A percentile compares a stretch with the other conserved stretches of the same genome.
Conservation (phyloP, 2,113 vertebrate species). For the Psammodynastes pulverulentus region DNA sequence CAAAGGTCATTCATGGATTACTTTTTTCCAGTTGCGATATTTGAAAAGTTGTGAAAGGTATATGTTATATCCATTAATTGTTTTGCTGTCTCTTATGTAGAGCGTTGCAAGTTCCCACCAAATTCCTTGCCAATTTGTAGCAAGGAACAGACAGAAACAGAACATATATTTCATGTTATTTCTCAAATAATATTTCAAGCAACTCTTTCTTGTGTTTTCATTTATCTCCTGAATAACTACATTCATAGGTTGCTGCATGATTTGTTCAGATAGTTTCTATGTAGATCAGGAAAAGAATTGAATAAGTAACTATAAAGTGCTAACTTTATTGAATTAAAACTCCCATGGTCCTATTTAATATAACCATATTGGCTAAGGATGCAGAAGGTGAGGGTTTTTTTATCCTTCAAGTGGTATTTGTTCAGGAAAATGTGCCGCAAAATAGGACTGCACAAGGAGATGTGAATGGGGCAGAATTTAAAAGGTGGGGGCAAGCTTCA, state of each 20-base stretch:
- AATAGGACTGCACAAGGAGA: not conserved
- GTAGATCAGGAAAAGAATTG: not conserved
- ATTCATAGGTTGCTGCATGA: not conserved
- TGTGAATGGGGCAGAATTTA: not conserved
- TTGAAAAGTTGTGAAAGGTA: not conserved
- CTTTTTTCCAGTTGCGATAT: not conserved
- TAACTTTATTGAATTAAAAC: not conserved
- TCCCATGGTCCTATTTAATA: not conserved
- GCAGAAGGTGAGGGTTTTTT: not conserved
- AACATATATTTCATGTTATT: not conserved
- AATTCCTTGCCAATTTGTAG: not conserved
- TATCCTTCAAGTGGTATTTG: not conserved
- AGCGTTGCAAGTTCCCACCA: not conserved
- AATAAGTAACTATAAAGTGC: not conserved
- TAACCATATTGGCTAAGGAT: not conserved
- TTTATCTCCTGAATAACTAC: not conserved
- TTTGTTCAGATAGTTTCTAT: not conserved
- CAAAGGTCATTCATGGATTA: constrained; percentile 6
- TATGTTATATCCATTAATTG: not conserved
- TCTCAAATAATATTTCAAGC: not conserved
- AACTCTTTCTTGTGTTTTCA: not conserved
- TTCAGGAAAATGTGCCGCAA: not conserved
- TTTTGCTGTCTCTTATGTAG: not conserved
- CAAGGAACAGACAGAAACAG: not conserved
- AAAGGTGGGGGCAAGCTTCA: not conserved